phyloP scores from a whole-genome alignment of 2,888 invertebrate genomes.

The Acleris holmiana region DNA sequence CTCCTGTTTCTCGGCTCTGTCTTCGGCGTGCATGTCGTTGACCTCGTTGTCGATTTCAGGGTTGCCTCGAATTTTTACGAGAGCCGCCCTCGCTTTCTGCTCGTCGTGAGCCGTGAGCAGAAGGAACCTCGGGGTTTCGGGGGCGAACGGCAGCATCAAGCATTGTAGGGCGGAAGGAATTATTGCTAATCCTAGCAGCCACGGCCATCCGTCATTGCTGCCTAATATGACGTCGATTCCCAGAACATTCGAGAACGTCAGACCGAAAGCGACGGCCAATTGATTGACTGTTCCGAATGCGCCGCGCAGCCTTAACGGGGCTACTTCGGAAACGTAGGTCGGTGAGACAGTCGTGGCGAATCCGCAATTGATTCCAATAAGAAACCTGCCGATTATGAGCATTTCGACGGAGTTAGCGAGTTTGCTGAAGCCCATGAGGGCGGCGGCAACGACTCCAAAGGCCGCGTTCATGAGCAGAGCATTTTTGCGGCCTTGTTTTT shows the following conservation, averaged over 20 bases:
- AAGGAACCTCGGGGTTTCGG: slow-evolving; percentile 77
- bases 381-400: slow-evolving; percentile 88
- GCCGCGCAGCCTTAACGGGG: slow-evolving; percentile 72
- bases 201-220: slow-evolving; percentile 75
- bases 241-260: slow-evolving; percentile 73
- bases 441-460: slow-evolving; percentile 86
- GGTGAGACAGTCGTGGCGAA: slow-evolving; percentile 81
- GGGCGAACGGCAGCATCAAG: slow-evolving; percentile 69
- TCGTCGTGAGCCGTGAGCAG: slow-evolving; percentile 71
- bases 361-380: slow-evolving; percentile 91
- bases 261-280: slow-evolving; percentile 75
- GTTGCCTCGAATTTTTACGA: slow-evolving; percentile 68
- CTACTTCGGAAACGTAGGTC: slow-evolving; percentile 79
- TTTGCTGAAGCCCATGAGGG: slow-evolving; percentile 88
- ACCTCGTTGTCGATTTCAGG: slow-evolving; percentile 75
- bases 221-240: slow-evolving; percentile 78
- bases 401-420: slow-evolving; percentile 86
- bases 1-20: slow-evolving; percentile 70
- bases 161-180: slow-evolving; percentile 72
- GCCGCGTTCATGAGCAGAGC: slow-evolving; percentile 87
- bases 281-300: slow-evolving; percentile 81
- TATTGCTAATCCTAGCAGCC: slow-evolving; percentile 73
- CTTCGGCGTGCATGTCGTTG: slow-evolving; percentile 78
- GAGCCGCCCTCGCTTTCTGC: slow-evolving; percentile 63
- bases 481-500: slow-evolving; percentile 87